A percentile compares a stretch with the other conserved stretches of the same genome.
phyloP scores from a whole-genome alignment of 2,888 invertebrate species.

The Deroplatys truncata region DNA sequence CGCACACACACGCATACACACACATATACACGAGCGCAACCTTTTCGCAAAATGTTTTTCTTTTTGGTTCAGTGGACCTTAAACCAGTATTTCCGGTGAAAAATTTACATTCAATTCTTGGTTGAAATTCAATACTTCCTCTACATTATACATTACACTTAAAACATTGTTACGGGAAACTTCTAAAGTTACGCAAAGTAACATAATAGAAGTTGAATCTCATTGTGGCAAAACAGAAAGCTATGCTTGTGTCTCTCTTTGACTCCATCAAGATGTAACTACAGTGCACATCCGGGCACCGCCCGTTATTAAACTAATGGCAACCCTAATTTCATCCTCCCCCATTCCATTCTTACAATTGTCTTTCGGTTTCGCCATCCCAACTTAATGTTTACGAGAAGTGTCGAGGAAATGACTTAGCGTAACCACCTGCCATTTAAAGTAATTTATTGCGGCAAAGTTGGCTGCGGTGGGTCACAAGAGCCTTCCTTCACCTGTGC shows the following conservation, averaged over 20 bases:
- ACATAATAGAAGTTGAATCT: no score
- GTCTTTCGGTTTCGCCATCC: not conserved
- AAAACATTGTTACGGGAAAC: no score
- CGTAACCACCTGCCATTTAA: not conserved
- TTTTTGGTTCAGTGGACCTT: no score
- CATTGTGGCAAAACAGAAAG: no score
- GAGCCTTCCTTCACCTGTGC: not conserved
- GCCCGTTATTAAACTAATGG: constrained; percentile 13
- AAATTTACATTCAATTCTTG: no score
- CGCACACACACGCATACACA: no score
- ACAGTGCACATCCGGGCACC: not conserved
- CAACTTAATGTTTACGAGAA: not conserved
- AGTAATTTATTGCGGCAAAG: not conserved
- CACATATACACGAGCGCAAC: no score
- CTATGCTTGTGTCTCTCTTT: not conserved
- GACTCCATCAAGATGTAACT: not conserved
- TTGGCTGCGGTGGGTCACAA: not conserved
- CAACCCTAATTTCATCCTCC: not conserved
- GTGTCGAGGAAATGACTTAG: not conserved
- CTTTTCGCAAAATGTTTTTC: no score
- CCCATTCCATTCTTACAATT: not conserved
- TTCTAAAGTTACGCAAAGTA: no score
- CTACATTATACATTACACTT: no score
- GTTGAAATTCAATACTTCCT: no score
- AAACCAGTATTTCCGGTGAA: no score